Percentiles rank a stretch among this genome's conserved stretches.
Conservation (phyloP, 1,140 invertebrate species). For the Venustaconcha ellipsiformis region DNA sequence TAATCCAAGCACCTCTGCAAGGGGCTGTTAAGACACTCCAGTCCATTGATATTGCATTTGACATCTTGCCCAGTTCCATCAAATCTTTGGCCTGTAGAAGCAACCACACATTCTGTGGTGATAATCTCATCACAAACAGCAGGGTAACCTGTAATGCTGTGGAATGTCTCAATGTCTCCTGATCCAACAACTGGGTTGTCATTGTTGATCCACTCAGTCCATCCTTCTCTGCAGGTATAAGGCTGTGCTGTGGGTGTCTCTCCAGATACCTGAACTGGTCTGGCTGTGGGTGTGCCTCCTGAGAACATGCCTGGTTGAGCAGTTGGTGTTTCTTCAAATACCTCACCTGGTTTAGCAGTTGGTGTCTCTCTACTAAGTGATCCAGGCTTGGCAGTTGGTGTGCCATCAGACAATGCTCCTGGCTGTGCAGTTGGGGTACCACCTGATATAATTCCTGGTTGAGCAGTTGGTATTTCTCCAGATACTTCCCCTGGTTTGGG, state of each 20-base stretch:
- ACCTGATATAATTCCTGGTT: neutral
- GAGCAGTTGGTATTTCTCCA: neutral
- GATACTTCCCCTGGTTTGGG: neutral
- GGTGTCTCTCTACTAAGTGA: neutral
- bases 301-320: neutral
- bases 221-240: conserved; percentile 53
- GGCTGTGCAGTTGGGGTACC: conserved; percentile 17
- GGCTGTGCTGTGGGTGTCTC: conserved; percentile 11
- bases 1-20: conserved; percentile 46
- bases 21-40: conserved; percentile 38
- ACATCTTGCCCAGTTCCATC: conserved; percentile 46
- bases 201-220: conserved; percentile 67
- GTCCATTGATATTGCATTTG: conserved; percentile 36
- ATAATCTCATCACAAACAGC: conserved; percentile 41
- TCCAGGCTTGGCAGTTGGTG: neutral
- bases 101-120: conserved; percentile 37
- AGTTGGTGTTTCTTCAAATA: conserved; percentile 1
- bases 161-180: conserved; percentile 61
- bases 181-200: conserved; percentile 45
- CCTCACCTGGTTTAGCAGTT: conserved; percentile 2
- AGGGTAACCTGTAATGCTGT: conserved; percentile 44
- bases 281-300: conserved; percentile 1
- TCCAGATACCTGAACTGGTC: neutral
- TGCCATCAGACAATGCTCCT: neutral
- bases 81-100: conserved; percentile 30